Evolutionary conservation across 2,888 invertebrate species (phyloP).

Genomic region (Caenorhabditis zanzibari): DNA sequence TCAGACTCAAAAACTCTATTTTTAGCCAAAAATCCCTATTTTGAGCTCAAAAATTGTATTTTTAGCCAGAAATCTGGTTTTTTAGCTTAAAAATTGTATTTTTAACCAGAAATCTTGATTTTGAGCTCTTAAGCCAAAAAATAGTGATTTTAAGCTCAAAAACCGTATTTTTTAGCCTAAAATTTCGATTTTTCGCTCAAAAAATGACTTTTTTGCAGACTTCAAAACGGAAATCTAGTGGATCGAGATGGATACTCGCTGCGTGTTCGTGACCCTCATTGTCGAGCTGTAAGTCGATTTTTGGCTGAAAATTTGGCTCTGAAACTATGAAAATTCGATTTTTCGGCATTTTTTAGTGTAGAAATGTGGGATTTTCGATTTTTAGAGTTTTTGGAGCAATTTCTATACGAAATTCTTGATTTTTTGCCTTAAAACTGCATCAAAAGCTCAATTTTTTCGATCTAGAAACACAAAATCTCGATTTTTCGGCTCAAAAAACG

Average conservation of each 20-base stretch:
- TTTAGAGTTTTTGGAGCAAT: too few relatives aligned
- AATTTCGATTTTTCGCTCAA: not conserved
- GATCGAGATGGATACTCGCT: slow-evolving; percentile 48
- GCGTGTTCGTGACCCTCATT: slow-evolving; percentile 13
- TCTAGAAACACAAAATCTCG: not conserved
- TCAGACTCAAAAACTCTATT: not conserved
- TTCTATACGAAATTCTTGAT: not conserved
- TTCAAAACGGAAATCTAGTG: slow-evolving; percentile 44
- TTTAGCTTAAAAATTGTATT: too few relatives aligned
- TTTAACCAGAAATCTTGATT: too few relatives aligned
- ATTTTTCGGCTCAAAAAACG: not conserved
- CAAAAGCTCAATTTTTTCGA: not conserved
- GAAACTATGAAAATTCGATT: not conserved
- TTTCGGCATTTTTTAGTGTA: not conserved
- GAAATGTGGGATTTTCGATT: too few relatives aligned
- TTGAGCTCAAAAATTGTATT: not conserved
- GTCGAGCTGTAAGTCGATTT: slow-evolving; percentile 29
- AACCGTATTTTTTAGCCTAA: not conserved
- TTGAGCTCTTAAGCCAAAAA: too few relatives aligned
- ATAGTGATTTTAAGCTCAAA: not conserved
- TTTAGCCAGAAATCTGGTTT: not conserved
- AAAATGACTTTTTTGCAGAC: slow-evolving; percentile 21
- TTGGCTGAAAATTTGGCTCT: not conserved
- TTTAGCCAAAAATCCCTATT: not conserved
- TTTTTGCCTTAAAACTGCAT: not conserved